Evolutionary conservation across 1,140 invertebrate genomes (phyloP).

Genomic region (Calycopis cecrops): DNA sequence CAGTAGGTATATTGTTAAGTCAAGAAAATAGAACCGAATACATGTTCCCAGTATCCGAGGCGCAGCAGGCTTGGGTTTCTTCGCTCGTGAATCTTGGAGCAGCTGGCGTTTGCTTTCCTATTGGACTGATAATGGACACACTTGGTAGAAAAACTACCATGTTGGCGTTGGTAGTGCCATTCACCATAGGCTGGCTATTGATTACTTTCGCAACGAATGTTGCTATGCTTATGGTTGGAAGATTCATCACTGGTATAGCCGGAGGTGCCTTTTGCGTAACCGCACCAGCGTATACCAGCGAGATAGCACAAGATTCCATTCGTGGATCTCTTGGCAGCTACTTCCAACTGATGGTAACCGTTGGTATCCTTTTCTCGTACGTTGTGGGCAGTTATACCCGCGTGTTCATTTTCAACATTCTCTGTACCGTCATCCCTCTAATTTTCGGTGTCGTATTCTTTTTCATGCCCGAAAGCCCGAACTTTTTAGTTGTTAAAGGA

Average conservation of each 20-base stretch:
- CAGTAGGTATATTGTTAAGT: conserved; percentile 77
- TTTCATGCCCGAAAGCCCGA: conserved; percentile 88
- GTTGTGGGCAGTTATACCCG: conserved; percentile 77
- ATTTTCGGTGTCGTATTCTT: conserved; percentile 81
- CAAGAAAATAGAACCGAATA: conserved; percentile 68
- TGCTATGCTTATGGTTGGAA: conserved; percentile 81
- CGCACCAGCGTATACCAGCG: conserved; percentile 87
- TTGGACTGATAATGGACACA: conserved; percentile 83
- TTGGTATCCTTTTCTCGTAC: conserved; percentile 84
- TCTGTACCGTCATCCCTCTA: conserved; percentile 81
- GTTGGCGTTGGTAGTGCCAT: conserved; percentile 82
- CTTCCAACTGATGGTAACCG: conserved; percentile 85
- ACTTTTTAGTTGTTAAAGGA: conserved; percentile 76
- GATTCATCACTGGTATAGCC: conserved; percentile 84
- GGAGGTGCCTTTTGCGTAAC: conserved; percentile 85
- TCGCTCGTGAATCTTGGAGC: conserved; percentile 84
- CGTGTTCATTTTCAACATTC: conserved; percentile 79
- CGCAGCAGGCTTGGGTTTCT: conserved; percentile 83
- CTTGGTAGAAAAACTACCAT: conserved; percentile 86
- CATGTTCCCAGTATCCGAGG: conserved; percentile 65
- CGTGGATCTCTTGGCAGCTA: conserved; percentile 86
- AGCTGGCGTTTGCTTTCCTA: conserved; percentile 81
- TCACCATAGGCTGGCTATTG: conserved; percentile 84
- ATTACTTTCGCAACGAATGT: conserved; percentile 82
- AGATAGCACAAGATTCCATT: conserved; percentile 86